Percentiles rank a stretch among this genome's conserved stretches.
These are phyloP conservation scores for Argya squamiceps DNA, from an alignment of 2,797 vertebrate species.

Conservation along the genomic window DNA sequence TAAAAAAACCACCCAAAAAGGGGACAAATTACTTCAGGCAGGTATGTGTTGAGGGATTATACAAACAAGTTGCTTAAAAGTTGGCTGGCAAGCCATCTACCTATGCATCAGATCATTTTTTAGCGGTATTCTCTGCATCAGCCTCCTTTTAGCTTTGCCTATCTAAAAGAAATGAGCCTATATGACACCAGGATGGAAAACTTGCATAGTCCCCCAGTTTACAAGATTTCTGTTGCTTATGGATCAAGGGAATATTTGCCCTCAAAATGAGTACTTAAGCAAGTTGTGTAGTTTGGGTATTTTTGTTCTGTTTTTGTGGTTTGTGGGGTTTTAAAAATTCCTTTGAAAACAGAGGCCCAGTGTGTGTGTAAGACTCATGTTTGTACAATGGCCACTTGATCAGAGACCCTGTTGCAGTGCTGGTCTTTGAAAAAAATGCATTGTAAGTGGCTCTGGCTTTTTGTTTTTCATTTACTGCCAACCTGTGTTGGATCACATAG, in stretches of 20 bases:
- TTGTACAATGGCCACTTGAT: neutral
- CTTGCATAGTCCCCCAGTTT: neutral
- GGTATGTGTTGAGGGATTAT: neutral
- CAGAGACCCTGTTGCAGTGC: neutral
- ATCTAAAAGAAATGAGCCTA: neutral
- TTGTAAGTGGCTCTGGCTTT: neutral
- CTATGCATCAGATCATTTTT: neutral
- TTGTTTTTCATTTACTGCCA: neutral
- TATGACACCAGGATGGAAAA: neutral
- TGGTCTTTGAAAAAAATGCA: neutral
- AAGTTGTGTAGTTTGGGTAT: neutral
- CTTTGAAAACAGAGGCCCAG: neutral
- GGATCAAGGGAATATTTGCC: neutral
- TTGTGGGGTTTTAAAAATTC: neutral
- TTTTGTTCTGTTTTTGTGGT: neutral
- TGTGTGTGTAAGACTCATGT: neutral
- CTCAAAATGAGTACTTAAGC: neutral
- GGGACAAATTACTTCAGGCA: neutral
- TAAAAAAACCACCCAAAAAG: neutral
- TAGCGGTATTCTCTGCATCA: neutral
- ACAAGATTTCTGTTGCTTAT: neutral
- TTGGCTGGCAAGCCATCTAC: neutral
- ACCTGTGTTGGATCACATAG: neutral
- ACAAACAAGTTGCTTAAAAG: neutral
- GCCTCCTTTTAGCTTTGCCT: neutral